Base-by-base conservation (phyloP, 2,797 vertebrate species). In the Channa striata region DNA sequence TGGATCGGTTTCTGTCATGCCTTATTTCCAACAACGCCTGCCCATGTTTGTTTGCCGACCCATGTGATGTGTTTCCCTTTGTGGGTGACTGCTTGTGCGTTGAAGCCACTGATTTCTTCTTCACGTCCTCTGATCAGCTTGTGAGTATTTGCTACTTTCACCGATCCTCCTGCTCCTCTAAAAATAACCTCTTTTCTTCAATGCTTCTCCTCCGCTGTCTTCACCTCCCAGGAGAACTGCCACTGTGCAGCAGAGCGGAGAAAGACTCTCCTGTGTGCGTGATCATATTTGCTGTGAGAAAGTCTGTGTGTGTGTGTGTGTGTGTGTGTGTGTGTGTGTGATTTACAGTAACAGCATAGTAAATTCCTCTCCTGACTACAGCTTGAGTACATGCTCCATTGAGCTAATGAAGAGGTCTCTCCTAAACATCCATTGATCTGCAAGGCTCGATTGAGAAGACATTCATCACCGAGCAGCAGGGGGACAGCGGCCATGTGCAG, bases 381-480 rank as follows among this genome's bases (percentile, higher is more conserved):
- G 50, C 8, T n/a, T 2, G 23, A 62, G 53, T 40, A 36, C 69
- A 63, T 58, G 50, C 72, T 86, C 80, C 77, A 81, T 87, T 83
- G 82, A 80, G 71, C 84, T 85, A 89, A 90, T 91, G 80, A 88
- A 90, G 82, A 89, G 56, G 73, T 87, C 67, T 70, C 68, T 77
- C 59, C 57, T 59, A 62, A 76, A 81, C 63, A 64, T 57, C 77
- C 69, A 88, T 85, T 87, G 86, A 89, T 89, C 88, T 71, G 68
- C 53, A 30, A 19, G 66, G 72, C 64, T 72, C 81, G 82, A 74
- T 77, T 85, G 66, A 56, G 64, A 63, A 61, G 59, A 50, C 58
- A 71, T 90, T 86, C 62, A 83, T 90, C 86, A 82, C 82, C 74
- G 46, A 54, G 61, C 57, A 6, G 77, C 72, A 68, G 57, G 63